These are phyloP conservation scores for Hemicrepidius hirtus DNA, from an alignment of 2,888 invertebrate species.

Conservation along the genomic window DNA sequence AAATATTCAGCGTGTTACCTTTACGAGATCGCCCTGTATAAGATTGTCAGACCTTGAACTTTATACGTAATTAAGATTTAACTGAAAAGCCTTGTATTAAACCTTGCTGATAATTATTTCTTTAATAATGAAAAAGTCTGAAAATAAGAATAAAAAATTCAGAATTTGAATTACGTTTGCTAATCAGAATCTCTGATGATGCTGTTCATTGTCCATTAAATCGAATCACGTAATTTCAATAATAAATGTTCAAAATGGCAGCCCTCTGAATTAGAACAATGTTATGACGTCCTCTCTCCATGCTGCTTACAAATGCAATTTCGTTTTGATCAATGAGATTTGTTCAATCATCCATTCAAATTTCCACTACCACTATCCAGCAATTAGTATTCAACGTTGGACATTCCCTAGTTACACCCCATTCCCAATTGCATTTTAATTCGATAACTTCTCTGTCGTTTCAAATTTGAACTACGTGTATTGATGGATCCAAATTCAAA, in stretches of 20 bases:
- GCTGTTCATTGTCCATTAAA: no score
- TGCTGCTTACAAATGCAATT: constrained; percentile 13
- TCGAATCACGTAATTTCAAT: no score
- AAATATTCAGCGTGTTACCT: no score
- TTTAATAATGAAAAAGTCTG: no score
- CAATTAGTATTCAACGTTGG: constrained; percentile 26
- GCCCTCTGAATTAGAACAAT: background rate
- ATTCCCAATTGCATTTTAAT: constrained; percentile 22
- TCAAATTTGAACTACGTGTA: background rate
- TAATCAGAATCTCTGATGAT: no score
- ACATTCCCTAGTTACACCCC: background rate
- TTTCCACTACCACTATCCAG: constrained; percentile 28
- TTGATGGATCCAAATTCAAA: constrained; percentile 7
- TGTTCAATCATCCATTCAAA: constrained; percentile 40
- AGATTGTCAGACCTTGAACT: no score
- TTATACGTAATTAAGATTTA: no score
- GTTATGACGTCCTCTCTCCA: constrained; percentile 5
- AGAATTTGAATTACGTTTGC: no score
- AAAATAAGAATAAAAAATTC: no score
- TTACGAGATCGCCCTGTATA: no score
- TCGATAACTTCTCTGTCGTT: background rate
- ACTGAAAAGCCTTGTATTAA: no score
- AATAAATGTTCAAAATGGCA: background rate
- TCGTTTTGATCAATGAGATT: constrained; percentile 33
- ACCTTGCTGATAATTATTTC: no score